These are phyloP conservation scores for Standfussiana lucernea DNA, from an alignment of 2,888 invertebrate species.

Conservation along the genomic window DNA sequence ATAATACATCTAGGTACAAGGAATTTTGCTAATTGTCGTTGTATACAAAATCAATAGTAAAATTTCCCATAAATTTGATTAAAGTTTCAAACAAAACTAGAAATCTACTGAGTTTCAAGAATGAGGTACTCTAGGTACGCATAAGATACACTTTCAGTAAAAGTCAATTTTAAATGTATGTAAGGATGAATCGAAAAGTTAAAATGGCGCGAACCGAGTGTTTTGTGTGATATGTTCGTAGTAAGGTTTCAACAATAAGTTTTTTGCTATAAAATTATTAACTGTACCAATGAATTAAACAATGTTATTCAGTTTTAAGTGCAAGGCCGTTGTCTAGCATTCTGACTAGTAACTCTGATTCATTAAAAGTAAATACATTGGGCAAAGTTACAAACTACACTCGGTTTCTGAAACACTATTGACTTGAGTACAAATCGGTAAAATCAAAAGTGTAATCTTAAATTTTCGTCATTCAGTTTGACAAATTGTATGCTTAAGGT, in stretches of 20 bases:
- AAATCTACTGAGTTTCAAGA: constrained; percentile 12
- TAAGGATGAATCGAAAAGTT: constrained; percentile 17
- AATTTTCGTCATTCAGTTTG: background rate
- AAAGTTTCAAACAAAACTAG: constrained; percentile 10
- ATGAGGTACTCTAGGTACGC: background rate
- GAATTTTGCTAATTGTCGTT: background rate
- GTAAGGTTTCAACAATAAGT: constrained; percentile 17
- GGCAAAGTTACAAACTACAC: background rate
- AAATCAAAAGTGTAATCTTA: background rate
- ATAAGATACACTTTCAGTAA: constrained; percentile 3
- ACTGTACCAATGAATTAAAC: background rate
- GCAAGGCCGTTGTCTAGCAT: background rate
- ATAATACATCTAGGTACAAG: constrained; percentile 1
- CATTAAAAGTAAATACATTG: background rate
- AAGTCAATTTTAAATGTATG: background rate
- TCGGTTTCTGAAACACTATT: background rate
- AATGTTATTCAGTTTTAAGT: background rate
- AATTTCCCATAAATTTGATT: constrained; percentile 6
- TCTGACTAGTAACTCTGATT: constrained; percentile 10
- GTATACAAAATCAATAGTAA: constrained; percentile 18
- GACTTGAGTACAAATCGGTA: background rate
- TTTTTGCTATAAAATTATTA: constrained; percentile 3
- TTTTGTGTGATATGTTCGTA: constrained; percentile 43
- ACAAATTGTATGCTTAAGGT: background rate
- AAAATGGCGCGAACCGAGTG: constrained; percentile 36